Base-by-base conservation (phyloP, 2,888 invertebrate species). In the Tinea trinotella region DNA sequence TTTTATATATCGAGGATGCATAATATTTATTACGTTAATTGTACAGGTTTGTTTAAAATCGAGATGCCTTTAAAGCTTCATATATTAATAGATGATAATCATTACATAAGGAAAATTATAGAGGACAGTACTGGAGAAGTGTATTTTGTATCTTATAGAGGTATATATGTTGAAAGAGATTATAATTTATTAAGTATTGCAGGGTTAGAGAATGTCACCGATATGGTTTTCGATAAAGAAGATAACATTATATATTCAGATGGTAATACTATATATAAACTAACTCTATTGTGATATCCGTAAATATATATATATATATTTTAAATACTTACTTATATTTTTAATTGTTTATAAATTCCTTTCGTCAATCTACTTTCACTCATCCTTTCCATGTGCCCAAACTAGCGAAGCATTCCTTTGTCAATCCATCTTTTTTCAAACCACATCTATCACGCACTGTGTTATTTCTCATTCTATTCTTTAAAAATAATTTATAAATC, bases 31-130 rank as follows among this genome's bases (percentile, higher is more conserved):
- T 80, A 71, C 35, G 66, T 74, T 0, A 83, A 83, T 40, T 75
- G 71, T 63, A 81, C 83, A 0, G 83, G 82, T 0, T 57, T 82
- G n/a, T 82, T 71, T 49, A 80, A 79, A 68, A 66, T 82, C 1
- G 74, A 73, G 17, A 69, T 60, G 7, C 55, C 58, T 0, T 59
- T 55, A 0, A 67, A 57, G 18, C 57, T 62, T 0, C 60, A 72
- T 0, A 57, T 69, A 3, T 56, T 72, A 20, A 52, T 83, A 1
- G 63, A 62, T 34, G 80, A 81, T 56, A 68, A 71, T n/a, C 59
- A 75, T 0, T 59, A 61, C 6, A 59, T 79, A 0, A 58, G 77
- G 46, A 80, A 82, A 56, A 79, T 83, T 6, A 64, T 62, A 0
- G 78, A 83, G 60, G 83, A 83, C 54, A 62, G 59, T 0, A 78